Conservation (phyloP, 2,888 invertebrate genomes). For the Rambutsinella grinnellia region DNA sequence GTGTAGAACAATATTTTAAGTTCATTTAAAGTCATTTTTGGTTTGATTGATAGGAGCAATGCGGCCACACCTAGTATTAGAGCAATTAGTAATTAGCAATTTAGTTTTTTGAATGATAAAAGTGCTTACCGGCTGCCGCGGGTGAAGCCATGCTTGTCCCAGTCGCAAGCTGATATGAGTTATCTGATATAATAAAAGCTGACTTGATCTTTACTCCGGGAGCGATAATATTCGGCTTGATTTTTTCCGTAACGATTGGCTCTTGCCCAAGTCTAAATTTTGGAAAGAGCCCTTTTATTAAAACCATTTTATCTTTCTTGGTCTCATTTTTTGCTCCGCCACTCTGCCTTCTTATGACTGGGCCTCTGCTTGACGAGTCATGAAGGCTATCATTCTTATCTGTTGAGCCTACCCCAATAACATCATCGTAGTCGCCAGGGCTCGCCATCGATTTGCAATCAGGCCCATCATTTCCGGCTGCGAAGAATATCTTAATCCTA, state of each 20-base stretch:
- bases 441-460: not conserved
- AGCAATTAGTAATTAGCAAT: conserved; percentile 12
- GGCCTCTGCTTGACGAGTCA: conserved; percentile 6
- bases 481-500: not conserved
- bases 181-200: not conserved
- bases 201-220: conserved; percentile 15
- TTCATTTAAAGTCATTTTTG: conserved; percentile 4
- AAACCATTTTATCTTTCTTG: not conserved
- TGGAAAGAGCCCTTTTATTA: not conserved
- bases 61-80: conserved; percentile 12
- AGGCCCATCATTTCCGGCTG: conserved; percentile 3
- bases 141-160: conserved; percentile 35
- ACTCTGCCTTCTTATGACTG: not conserved
- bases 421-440: not conserved
- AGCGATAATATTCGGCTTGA: conserved; percentile 16
- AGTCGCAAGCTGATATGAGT: not conserved
- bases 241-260: not conserved
- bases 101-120: too few species aligned
- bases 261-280: not conserved
- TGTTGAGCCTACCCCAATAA: conserved; percentile 18
- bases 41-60: not conserved
- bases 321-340: not conserved
- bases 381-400: conserved; percentile 10
- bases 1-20: conserved; percentile 5
- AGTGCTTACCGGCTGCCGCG: conserved; percentile 16